Evolutionary conservation across 2,888 invertebrate genomes (phyloP), one percentile per base, ranked within the genome.

Genomic region (Xanthia togata): DNA sequence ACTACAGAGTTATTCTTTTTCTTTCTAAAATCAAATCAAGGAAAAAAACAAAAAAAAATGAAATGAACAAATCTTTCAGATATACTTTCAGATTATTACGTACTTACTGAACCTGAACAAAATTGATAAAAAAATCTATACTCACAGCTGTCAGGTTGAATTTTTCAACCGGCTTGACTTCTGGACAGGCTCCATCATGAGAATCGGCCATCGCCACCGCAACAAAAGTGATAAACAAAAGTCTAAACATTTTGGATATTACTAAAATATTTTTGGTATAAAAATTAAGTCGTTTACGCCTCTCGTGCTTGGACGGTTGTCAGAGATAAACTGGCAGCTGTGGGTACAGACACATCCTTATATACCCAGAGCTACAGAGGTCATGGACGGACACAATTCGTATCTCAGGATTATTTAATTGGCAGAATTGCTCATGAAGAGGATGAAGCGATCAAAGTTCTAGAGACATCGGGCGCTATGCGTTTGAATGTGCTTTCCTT

Each of bases 71-170:
- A 35, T 12, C 0, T 50, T 41, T 31, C 31, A n/a, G 41, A 50
- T 11, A 38, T 1, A 9, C 20, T 35, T 38, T 47, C 47, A 47
- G 3, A 38, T 20, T 9, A 35, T 11, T 23, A 31, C 6, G 38
- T 38, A 63, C 31, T 17, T 41, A 23, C 50, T 44, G 26, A 44
- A 55, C 38, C 12, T 35, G 6, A 38, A 59, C 20, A n/a, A 44
- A 44, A 67, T 68, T 35, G 9, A 55, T 26, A 50, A 41, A 31
- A n/a, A 50, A 53, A 0, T 57, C 4, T 44, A 64, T 68, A 93
- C 93, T 93, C 77, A 93, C 93, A 76, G 93, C 93, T 38, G 93
- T 90, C 3, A 95, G 74, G 76, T 95, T 93, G 89, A 96, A 95
- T 79, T 95, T 93, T 68, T 92, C 90, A 23, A 95, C 92, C 4